Percentiles rank a stretch among this genome's conserved stretches.
phyloP scores from a whole-genome alignment of 1,140 invertebrate species.

The Cataglyphis hispanica region DNA sequence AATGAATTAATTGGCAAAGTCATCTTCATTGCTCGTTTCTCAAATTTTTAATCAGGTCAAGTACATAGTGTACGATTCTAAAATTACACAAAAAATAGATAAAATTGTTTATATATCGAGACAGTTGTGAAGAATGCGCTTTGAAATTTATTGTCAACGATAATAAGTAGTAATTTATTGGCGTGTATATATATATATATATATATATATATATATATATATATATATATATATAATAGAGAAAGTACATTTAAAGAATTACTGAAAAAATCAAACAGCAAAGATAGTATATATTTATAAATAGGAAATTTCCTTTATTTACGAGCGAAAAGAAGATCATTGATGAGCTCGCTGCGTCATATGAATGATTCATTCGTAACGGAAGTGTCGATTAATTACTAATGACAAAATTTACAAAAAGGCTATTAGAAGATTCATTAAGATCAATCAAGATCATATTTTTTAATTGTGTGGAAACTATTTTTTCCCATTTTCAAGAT shows the following conservation, averaged over 20 bases:
- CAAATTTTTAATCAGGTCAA: neutral
- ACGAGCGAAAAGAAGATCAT: neutral
- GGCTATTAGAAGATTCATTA: no score
- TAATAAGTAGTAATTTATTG: neutral
- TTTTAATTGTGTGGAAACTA: neutral
- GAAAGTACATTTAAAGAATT: neutral
- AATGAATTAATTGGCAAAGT: neutral
- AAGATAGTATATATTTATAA: neutral
- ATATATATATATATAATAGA: neutral
- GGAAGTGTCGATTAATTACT: neutral
- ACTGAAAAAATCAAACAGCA: neutral
- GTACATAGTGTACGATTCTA: neutral
- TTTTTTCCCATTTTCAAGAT: neutral
- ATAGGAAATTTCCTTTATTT: neutral
- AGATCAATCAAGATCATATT: neutral
- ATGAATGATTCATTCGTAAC: neutral
- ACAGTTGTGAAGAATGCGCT: neutral
- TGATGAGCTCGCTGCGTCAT: neutral
- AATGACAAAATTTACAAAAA: neutral
- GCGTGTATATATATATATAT: neutral
- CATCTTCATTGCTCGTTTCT: neutral
- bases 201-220: neutral
- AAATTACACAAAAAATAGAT: neutral
- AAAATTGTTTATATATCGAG: neutral
- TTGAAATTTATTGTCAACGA: neutral